These are phyloP conservation scores for Ceyx cyanopectus DNA, from an alignment of 2,113 vertebrate species.

Conservation along the genomic window DNA sequence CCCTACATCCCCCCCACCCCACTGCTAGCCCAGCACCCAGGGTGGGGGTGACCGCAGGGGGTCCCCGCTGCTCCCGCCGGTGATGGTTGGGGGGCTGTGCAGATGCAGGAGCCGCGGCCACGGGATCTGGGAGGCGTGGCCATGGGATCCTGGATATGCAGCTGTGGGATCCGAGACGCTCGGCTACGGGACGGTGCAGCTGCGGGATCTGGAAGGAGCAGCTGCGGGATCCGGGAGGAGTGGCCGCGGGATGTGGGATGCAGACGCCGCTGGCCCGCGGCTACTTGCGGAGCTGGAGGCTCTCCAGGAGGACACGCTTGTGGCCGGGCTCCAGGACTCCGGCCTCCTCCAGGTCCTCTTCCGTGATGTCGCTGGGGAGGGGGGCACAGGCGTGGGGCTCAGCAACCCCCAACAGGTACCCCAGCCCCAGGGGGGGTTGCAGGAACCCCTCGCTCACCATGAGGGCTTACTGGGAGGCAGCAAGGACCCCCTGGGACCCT, in stretches of 20 bases:
- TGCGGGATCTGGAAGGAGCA: neutral
- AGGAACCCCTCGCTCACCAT: neutral
- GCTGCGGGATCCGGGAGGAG: neutral
- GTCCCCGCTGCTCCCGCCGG: neutral
- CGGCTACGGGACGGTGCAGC: neutral
- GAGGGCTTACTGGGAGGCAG: neutral
- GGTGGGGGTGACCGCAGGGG: neutral
- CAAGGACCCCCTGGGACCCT: neutral
- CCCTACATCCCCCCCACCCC: too few species aligned
- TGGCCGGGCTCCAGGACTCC: constrained; percentile 90
- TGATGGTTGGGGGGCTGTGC: neutral
- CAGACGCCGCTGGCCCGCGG: neutral
- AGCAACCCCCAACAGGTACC: neutral
- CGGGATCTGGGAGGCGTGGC: neutral
- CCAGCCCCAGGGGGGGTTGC: accelerated
- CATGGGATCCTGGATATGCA: neutral
- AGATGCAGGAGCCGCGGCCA: neutral
- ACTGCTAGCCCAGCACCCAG: neutral
- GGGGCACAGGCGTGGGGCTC: neutral
- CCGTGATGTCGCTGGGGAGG: constrained; percentile 89
- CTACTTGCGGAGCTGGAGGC: constrained; percentile 86
- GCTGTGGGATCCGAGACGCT: neutral
- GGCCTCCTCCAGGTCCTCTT: constrained; percentile 95
- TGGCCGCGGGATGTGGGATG: neutral
- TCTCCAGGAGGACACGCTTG: constrained; percentile 90